Evolutionary conservation across 2,113 vertebrate species (phyloP).

Genomic region (Pollimyrus isidori): DNA sequence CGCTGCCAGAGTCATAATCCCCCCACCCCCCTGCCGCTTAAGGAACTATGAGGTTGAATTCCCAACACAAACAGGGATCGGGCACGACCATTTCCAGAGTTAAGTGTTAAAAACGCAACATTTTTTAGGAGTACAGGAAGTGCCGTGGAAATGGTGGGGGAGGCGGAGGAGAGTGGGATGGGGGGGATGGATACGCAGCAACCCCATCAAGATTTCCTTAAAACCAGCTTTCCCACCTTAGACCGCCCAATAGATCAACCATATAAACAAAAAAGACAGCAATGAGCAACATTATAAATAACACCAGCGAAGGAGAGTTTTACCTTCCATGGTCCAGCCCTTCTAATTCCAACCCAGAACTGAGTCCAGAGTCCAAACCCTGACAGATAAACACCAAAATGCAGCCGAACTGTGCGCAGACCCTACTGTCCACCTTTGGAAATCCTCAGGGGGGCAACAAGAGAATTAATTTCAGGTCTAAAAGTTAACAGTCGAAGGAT

Average conservation of each 20-base stretch:
- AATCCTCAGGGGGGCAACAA: slow-evolving; percentile 25
- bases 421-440: slow-evolving; percentile 36
- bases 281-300: background rate
- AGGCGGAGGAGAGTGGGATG: background rate
- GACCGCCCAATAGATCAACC: background rate
- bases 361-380: slow-evolving; percentile 20
- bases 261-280: background rate
- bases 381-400: slow-evolving; percentile 31
- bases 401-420: slow-evolving; percentile 24
- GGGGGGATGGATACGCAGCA: background rate
- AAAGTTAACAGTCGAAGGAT: slow-evolving; percentile 23
- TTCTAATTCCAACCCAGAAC: slow-evolving; percentile 8
- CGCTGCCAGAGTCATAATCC: background rate
- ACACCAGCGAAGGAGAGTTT: slow-evolving; percentile 14
- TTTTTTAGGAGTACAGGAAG: background rate
- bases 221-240: background rate
- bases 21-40: background rate
- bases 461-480: slow-evolving; percentile 12
- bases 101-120: background rate
- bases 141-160: background rate
- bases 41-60: background rate
- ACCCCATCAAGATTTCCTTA: background rate
- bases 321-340: slow-evolving; percentile 50
- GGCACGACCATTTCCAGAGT: background rate
- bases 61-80: background rate